Evolutionary conservation across 1,140 invertebrate species (phyloP).

Genomic region (Lordiphosa clarofinis): DNA sequence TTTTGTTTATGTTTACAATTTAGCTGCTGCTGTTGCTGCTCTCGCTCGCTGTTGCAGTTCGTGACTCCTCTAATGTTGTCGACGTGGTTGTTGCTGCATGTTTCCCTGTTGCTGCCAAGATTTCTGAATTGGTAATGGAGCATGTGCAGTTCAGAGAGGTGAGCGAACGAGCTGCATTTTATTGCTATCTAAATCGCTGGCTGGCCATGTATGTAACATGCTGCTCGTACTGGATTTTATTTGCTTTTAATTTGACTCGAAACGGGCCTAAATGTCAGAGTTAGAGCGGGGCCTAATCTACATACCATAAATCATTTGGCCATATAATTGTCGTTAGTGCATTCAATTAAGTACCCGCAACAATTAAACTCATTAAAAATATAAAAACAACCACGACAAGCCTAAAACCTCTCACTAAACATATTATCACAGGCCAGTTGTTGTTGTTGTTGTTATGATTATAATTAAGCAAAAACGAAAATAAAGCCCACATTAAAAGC

Average conservation of each 20-base stretch:
- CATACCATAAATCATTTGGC: slow-evolving; percentile 37
- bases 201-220: slow-evolving; percentile 54
- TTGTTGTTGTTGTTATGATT: slow-evolving; percentile 17
- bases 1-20: slow-evolving; percentile 78
- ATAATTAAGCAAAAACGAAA: slow-evolving; percentile 23
- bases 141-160: slow-evolving; percentile 72
- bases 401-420: slow-evolving; percentile 27
- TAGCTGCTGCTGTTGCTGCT: slow-evolving; percentile 55
- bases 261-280: slow-evolving; percentile 59
- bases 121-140: slow-evolving; percentile 76
- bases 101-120: slow-evolving; percentile 57
- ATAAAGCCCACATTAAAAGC: slow-evolving; percentile 46
- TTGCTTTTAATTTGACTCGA: slow-evolving; percentile 72
- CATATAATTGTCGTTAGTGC: slow-evolving; percentile 54
- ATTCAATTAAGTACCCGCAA: slow-evolving; percentile 64
- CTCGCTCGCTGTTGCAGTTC: slow-evolving; percentile 54
- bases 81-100: slow-evolving; percentile 66
- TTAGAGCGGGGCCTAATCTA: slow-evolving; percentile 39
- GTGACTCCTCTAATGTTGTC: slow-evolving; percentile 74
- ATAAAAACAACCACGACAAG: neutral
- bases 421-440: slow-evolving; percentile 28
- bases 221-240: slow-evolving; percentile 41
- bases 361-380: slow-evolving; percentile 65
- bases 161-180: slow-evolving; percentile 61
- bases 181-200: slow-evolving; percentile 74